A percentile compares a stretch with the other conserved stretches of the same genome.
phyloP scores from a whole-genome alignment of 2,888 invertebrate species.

The Ormyrus thymus region DNA sequence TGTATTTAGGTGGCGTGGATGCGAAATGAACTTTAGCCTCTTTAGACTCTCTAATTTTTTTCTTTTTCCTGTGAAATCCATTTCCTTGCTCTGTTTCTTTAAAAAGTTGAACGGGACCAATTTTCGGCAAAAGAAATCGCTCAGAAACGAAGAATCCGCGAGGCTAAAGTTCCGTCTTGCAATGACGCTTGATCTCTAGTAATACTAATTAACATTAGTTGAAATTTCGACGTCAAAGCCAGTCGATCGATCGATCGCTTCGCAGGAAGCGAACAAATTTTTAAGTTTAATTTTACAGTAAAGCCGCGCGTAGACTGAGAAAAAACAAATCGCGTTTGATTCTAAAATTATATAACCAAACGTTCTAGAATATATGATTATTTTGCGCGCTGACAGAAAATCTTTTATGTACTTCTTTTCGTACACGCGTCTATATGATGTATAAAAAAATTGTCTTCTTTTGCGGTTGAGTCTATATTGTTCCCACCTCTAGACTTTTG shows the following conservation, averaged over 20 bases:
- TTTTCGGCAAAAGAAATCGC: constrained; percentile 48
- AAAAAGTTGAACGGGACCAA: constrained; percentile 50
- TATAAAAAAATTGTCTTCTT: constrained; percentile 47
- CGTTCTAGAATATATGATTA: constrained; percentile 41
- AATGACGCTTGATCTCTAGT: constrained; percentile 54
- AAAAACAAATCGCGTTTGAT: constrained; percentile 31
- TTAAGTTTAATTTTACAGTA: constrained; percentile 17
- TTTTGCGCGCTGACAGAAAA: constrained; percentile 37
- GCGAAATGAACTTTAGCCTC: constrained; percentile 42
- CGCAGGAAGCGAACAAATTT: constrained; percentile 5
- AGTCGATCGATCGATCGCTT: constrained; percentile 47
- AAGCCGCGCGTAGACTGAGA: constrained; percentile 46
- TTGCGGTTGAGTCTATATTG: constrained; percentile 48
- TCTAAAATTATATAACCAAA: constrained; percentile 41
- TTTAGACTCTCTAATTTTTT: constrained; percentile 6
- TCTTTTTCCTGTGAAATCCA: background rate
- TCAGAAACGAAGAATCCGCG: constrained; percentile 5
- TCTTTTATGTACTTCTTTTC: constrained; percentile 27
- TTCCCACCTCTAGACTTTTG: constrained; percentile 55
- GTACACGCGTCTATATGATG: constrained; percentile 30
- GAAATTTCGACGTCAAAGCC: constrained; percentile 19
- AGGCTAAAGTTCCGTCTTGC: constrained; percentile 42
- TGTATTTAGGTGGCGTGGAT: constrained; percentile 54
- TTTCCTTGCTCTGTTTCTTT: no score
- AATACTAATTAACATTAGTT: constrained; percentile 32